Evolutionary conservation across 1,140 invertebrate genomes (phyloP), one percentile per base, ranked within the genome.

Genomic region (Megalopta genalis): DNA sequence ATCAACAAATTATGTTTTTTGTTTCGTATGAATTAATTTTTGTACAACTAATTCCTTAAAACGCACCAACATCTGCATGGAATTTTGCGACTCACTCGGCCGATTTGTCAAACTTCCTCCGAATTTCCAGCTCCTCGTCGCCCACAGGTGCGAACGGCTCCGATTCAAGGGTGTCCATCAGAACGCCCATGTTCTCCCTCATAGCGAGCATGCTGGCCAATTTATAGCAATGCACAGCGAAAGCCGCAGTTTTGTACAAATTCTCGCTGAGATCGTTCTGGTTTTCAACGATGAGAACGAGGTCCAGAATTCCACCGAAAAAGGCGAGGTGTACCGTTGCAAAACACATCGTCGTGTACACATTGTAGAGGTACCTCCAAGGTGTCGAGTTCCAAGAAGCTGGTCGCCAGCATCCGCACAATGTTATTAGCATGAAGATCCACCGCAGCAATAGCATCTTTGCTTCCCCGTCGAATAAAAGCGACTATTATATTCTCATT

Each of bases 261-360:
- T 84, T 89, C 27, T 85, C 78, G 0, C 77, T 70, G 0, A 87
- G 69, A 7, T 80, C 67, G 0, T 86, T 68, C 1, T 76, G 25
- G 63, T 78, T 79, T 9, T 72, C 52, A 9, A 80, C 83, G 6
- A 23, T 8, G 3, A 78, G 16, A 54, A 78, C 27, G 46, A 78
- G 27, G 32, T 74, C 62, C 27, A 79, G 10, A 25, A 79, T 21
- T 52, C 73, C 62, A 23, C 63, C 52, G 14, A 69, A 7, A 42
- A 79, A 65, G 60, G 27, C 23, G 4, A 39, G 46, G 14, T 21
- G 59, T 10, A 59, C 59, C 1, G 60, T 39, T 21, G 10, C 5
- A 12, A 32, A 27, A 2, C 73, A 32, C 12, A 60, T n/a, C 42
- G 79, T 52, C 25, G 68, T 63, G 18, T 66, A 73, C 1, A 71